These are phyloP conservation scores for Chinchilla lanigera DNA, from an alignment of 2,113 vertebrate genomes.

Conservation along the genomic window DNA sequence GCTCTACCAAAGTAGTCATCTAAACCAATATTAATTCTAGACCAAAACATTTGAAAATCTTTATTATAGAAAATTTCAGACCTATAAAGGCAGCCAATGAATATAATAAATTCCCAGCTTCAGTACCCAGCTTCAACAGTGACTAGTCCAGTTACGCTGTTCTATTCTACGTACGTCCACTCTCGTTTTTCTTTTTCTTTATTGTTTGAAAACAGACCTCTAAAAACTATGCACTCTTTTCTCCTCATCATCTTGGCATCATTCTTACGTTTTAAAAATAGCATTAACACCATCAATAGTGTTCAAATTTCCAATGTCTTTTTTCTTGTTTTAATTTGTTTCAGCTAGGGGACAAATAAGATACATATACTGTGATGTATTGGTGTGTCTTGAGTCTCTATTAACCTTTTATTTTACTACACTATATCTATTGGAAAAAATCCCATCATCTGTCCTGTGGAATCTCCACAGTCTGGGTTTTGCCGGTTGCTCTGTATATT, in stretches of 20 bases:
- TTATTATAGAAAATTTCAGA: not conserved
- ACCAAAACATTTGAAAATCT: not conserved
- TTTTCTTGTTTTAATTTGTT: not conserved
- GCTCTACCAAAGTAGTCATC: not conserved
- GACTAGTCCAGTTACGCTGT: not conserved
- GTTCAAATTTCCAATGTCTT: not conserved
- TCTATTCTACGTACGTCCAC: not conserved
- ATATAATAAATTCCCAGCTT: not conserved
- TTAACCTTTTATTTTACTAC: not conserved
- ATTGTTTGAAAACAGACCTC: not conserved
- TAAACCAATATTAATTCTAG: not conserved
- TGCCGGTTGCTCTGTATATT: not conserved
- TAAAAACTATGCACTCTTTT: not conserved
- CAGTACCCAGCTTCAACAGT: not conserved
- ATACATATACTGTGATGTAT: not conserved
- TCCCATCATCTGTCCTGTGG: not conserved
- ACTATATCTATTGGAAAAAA: not conserved
- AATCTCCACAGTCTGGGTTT: not conserved
- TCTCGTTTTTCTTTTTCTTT: not conserved
- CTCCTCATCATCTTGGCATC: not conserved
- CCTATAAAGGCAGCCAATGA: not conserved
- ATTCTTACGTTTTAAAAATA: not conserved
- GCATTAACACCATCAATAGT: not conserved
- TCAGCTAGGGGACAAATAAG: not conserved
- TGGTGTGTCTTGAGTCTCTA: not conserved